These are phyloP conservation scores for Grallaria varia DNA, from an alignment of 2,113 vertebrate species.

Conservation along the genomic window DNA sequence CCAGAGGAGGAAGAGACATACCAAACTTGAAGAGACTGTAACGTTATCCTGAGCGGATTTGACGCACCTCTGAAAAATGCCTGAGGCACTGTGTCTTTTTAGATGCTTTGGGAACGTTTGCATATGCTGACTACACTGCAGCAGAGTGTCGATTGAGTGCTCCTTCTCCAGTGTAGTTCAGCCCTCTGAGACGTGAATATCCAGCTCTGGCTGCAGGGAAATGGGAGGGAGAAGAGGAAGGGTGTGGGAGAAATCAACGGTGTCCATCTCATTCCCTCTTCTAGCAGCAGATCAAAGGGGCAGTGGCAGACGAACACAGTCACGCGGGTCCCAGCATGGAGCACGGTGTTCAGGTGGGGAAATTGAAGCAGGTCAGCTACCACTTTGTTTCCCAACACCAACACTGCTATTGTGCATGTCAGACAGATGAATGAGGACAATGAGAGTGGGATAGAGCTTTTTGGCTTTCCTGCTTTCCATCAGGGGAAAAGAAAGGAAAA, in stretches of 20 bases:
- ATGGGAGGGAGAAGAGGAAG: not conserved
- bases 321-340: not conserved
- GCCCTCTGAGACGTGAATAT: not conserved
- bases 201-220: not conserved
- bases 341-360: rapidly evolving
- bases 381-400: not conserved
- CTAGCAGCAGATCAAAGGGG: not conserved
- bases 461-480: not conserved
- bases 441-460: not conserved
- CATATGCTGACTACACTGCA: not conserved
- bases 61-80: not conserved
- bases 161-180: not conserved
- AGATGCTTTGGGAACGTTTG: not conserved
- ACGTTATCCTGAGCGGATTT: not conserved
- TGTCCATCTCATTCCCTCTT: not conserved
- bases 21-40: not conserved
- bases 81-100: not conserved
- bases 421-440: not conserved
- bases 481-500: not conserved
- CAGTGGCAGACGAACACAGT: not conserved
- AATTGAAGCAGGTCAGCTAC: not conserved
- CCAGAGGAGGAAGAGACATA: not conserved
- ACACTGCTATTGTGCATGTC: not conserved
- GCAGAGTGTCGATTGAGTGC: not conserved
- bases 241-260: not conserved